These are phyloP conservation scores for Drosophila rubida DNA, from an alignment of 2,888 invertebrate genomes.

Conservation along the genomic window DNA sequence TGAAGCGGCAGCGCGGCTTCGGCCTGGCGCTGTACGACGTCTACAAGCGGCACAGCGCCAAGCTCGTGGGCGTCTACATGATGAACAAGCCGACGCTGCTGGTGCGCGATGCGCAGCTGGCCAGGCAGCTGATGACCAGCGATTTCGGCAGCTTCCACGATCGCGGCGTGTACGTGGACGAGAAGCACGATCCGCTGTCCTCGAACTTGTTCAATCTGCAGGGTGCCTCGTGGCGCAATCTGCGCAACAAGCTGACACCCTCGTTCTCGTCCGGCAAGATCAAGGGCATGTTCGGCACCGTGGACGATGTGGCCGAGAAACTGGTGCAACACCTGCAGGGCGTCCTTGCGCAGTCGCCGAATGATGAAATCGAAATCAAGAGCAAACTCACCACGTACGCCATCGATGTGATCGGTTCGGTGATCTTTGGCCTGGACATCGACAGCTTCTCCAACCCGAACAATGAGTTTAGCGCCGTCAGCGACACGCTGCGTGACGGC, in stretches of 20 bases:
- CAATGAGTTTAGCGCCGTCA: slow-evolving; percentile 80
- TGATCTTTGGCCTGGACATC: slow-evolving; percentile 85
- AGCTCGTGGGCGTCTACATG: slow-evolving; percentile 87
- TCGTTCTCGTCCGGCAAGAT: slow-evolving; percentile 89
- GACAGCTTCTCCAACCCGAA: slow-evolving; percentile 82
- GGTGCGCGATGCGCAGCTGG: slow-evolving; percentile 87
- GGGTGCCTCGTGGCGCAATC: slow-evolving; percentile 87
- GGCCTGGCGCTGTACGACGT: slow-evolving; percentile 87
- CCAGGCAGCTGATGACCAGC: slow-evolving; percentile 87
- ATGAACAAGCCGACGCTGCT: slow-evolving; percentile 87
- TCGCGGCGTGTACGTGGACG: slow-evolving; percentile 88
- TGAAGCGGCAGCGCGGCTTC: slow-evolving; percentile 87
- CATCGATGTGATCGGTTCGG: slow-evolving; percentile 85
- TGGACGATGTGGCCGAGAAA: slow-evolving; percentile 86
- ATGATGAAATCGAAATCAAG: slow-evolving; percentile 85
- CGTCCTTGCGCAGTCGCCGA: slow-evolving; percentile 70
- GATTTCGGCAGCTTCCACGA: slow-evolving; percentile 89
- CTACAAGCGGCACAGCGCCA: slow-evolving; percentile 84
- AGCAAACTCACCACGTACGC: slow-evolving; percentile 80
- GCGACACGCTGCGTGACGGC: slow-evolving; percentile 47
- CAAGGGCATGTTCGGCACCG: slow-evolving; percentile 88
- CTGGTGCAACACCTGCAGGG: slow-evolving; percentile 85
- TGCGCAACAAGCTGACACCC: slow-evolving; percentile 88
- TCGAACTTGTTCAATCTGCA: slow-evolving; percentile 85
- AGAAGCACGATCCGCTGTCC: slow-evolving; percentile 87